phyloP scores from a whole-genome alignment of 2,797 vertebrate species.

The Lerista edwardsae region DNA sequence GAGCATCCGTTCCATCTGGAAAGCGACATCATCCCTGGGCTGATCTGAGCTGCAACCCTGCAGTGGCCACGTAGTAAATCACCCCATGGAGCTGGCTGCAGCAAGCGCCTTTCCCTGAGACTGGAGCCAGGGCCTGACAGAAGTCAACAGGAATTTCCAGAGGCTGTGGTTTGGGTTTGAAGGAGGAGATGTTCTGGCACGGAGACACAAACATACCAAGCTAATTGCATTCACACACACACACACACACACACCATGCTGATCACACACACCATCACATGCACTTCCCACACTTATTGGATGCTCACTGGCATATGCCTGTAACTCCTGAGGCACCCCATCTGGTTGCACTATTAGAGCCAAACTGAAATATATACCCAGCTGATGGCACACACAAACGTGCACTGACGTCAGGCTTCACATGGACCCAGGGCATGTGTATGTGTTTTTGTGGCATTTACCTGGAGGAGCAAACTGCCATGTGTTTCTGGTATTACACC shows the following conservation, averaged over 20 bases:
- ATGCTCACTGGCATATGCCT: not conserved
- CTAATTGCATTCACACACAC: constrained; percentile 23
- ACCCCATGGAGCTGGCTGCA: constrained; percentile 38
- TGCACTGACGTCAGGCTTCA: no score
- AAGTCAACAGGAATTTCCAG: constrained; percentile 70
- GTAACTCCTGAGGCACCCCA: not conserved
- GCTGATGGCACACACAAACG: not conserved
- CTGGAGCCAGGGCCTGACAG: constrained; percentile 59
- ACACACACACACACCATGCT: not conserved
- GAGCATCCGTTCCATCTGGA: constrained; percentile 17
- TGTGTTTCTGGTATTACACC: not conserved
- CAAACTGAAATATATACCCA: not conserved
- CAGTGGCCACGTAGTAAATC: constrained; percentile 39
- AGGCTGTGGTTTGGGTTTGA: constrained; percentile 67
- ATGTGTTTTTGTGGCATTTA: not conserved
- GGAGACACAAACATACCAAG: constrained; percentile 55
- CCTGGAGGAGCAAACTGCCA: not conserved
- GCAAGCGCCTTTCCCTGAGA: constrained; percentile 48
- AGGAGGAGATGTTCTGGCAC: constrained; percentile 6
- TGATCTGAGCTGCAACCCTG: constrained; percentile 42
- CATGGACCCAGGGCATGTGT: not conserved
- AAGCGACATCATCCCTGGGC: constrained; percentile 30
- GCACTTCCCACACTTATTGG: not conserved
- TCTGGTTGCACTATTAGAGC: not conserved
- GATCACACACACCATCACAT: not conserved